A percentile compares a stretch with the other conserved stretches of the same genome.
phyloP scores from a whole-genome alignment of 1,140 invertebrate species.

The Pseudomyrmex concolor region DNA sequence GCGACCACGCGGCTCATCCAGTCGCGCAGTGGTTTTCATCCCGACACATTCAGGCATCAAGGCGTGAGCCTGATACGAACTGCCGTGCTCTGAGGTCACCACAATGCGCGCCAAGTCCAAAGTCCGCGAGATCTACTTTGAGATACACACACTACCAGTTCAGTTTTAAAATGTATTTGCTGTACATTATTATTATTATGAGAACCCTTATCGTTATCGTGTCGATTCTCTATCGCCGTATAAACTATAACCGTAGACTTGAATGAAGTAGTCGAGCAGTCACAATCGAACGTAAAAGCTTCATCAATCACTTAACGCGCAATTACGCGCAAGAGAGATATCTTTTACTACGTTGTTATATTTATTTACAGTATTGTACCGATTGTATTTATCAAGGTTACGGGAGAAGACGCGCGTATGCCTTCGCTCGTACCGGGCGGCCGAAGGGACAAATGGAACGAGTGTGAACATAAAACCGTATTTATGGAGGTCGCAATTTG shows the following conservation, averaged over 20 bases:
- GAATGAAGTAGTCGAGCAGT: slow-evolving; percentile 23
- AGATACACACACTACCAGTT: slow-evolving; percentile 5
- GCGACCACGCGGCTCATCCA: slow-evolving; percentile 73
- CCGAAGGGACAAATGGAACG: slow-evolving; percentile 39
- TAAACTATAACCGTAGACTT: not conserved
- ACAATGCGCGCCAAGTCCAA: not conserved
- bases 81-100: not conserved
- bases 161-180: not conserved
- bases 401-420: not conserved
- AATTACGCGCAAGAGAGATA: slow-evolving; percentile 14
- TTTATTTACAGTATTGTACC: slow-evolving; percentile 41
- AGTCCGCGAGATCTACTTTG: slow-evolving; percentile 24
- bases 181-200: not conserved
- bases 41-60: not conserved
- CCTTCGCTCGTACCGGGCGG: slow-evolving; percentile 17
- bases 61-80: not conserved
- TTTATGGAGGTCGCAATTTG: slow-evolving; percentile 51
- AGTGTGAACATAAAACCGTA: slow-evolving; percentile 59
- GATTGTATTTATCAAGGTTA: slow-evolving; percentile 25
- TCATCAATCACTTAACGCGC: slow-evolving; percentile 1
- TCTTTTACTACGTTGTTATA: not conserved
- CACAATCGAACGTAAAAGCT: slow-evolving; percentile 38
- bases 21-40: slow-evolving; percentile 68
- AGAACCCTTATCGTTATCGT: slow-evolving; percentile 28
- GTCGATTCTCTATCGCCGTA: not conserved